Base-by-base conservation (phyloP, 2,797 vertebrate species). In the Capromys pilorides region DNA sequence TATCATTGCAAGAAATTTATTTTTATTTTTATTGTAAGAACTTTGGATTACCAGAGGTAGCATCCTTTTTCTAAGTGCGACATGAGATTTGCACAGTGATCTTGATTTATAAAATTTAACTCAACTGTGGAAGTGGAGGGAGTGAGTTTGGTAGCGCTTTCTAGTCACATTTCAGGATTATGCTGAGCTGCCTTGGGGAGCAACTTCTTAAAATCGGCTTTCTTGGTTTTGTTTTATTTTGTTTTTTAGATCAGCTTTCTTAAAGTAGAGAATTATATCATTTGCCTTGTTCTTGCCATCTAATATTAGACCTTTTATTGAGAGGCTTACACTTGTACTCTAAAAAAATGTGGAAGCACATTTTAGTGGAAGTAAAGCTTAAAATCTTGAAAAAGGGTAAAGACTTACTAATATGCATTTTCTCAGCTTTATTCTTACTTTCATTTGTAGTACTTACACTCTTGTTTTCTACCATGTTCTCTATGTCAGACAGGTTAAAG, bases 211-310 rank as follows among this genome's bases (percentile, higher is more conserved):
- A 95, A 96, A 59, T 94, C 89, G 64, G 54, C 54, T 18, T 57
- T 57, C 54, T 57, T 57, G 54, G 14, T 14, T 57, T 57, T 57
- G 14, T 54, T 54, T 54, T 51, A 12, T 8, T 8, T 51, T 51
- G 12, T 51, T 51, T 12, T 51, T 51, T 51, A 12, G 51, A 66
- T 94, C 91, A 69, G 45, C 24, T 45, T 91, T 87, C 39, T 73
- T 94, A 82, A 94, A 86, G 83, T 75, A 94, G 62, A 88, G 78
- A 88, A 45, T 84, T 84, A 61, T 92, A 81, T 93, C 69, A 83
- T 75, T 96, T 95, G 82, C 82, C 88, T 94, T 90, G n/a, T 33
- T 94, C 92, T 95, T 94, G 90, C 96, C 92, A 94, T 96, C 84
- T 94, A 84, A 85, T 39, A 33, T 92, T 80, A 94, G 87, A 59